These are phyloP conservation scores for Eonycteris spelaea DNA, from an alignment of 2,113 vertebrate species.

Conservation along the genomic window DNA sequence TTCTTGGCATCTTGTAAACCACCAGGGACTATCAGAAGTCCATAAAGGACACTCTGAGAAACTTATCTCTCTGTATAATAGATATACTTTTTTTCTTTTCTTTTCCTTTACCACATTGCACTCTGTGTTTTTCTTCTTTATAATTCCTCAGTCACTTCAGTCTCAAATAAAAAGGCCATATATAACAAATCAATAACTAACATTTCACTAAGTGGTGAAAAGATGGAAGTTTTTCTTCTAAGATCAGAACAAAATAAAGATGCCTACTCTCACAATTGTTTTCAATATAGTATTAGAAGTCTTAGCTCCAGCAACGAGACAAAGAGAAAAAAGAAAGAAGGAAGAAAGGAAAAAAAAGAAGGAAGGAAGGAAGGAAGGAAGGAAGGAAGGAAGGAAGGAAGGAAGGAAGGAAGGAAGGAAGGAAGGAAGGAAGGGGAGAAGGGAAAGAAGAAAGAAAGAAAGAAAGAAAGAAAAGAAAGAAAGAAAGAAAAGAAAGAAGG, in stretches of 20 bases:
- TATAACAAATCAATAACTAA: too few species aligned
- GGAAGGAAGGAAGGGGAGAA: too few species aligned
- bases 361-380: too few species aligned
- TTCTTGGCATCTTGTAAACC: neutral
- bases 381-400: too few species aligned
- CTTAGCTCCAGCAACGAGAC: neutral
- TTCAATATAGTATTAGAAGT: neutral
- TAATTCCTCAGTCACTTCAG: neutral
- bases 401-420: too few species aligned
- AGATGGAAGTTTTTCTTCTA: neutral
- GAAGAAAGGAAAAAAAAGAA: too few species aligned
- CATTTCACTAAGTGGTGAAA: too few species aligned
- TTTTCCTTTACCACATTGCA: neutral
- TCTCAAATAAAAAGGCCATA: neutral
- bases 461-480: too few species aligned
- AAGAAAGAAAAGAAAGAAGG: neutral
- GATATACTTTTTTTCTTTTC: neutral
- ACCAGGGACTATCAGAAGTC: neutral
- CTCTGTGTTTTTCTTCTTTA: neutral
- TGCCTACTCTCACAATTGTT: neutral
- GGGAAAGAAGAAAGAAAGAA: too few species aligned
- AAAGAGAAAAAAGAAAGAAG: neutral
- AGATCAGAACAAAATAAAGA: neutral
- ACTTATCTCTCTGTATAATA: neutral
- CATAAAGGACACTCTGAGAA: neutral